These are phyloP conservation scores for Pithys albifrons DNA, from an alignment of 2,113 vertebrate species.

Conservation along the genomic window DNA sequence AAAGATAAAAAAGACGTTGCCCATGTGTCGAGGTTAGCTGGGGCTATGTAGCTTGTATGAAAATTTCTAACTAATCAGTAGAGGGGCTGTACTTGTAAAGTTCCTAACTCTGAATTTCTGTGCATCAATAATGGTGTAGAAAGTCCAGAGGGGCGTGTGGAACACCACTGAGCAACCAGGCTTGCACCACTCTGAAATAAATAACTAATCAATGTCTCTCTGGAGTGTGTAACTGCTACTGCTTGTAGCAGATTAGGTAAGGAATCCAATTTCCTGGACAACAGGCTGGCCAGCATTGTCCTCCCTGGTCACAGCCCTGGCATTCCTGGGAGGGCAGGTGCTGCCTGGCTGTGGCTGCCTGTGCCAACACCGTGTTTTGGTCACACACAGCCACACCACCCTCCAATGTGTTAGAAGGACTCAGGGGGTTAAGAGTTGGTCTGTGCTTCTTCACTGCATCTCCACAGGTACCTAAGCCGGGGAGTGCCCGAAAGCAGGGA, in stretches of 20 bases:
- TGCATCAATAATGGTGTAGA: not conserved
- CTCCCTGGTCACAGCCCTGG: not conserved
- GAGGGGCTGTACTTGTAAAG: not conserved
- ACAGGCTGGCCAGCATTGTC: rapidly evolving
- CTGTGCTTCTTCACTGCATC: not conserved
- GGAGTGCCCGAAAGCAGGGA: not conserved
- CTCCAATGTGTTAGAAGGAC: not conserved
- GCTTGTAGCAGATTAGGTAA: not conserved
- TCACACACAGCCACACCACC: not conserved
- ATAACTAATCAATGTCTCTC: not conserved
- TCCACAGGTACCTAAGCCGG: rapidly evolving
- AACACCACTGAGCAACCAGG: not conserved
- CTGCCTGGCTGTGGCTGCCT: too few relatives aligned
- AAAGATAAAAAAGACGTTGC: not conserved
- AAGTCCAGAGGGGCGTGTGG: not conserved
- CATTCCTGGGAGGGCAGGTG: too few relatives aligned
- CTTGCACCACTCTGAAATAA: not conserved
- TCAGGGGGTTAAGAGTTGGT: not conserved
- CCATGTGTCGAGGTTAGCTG: not conserved
- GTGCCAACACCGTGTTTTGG: rapidly evolving
- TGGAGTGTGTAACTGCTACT: not conserved
- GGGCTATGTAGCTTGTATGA: not conserved
- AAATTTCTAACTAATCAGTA: not conserved
- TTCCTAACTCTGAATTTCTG: not conserved
- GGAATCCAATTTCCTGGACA: not conserved